Conservation (phyloP, 2,113 vertebrate species). For the Neolamprologus sp. region DNA sequence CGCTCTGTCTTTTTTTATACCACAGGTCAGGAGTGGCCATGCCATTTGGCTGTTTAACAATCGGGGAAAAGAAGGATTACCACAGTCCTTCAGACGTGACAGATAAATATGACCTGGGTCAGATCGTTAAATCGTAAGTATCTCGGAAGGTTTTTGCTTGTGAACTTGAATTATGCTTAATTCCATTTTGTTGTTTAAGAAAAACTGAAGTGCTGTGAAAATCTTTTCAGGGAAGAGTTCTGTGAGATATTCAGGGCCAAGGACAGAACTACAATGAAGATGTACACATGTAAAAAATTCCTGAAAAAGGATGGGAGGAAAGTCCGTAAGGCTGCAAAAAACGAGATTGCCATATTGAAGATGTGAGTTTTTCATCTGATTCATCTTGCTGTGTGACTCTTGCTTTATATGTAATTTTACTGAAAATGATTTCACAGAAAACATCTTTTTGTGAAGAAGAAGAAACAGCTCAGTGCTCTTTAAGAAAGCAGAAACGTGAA, state of each 20-base stretch:
- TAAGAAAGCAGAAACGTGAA: neutral
- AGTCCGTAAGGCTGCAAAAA: slow-evolving; percentile 95
- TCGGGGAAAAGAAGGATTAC: slow-evolving; percentile 98
- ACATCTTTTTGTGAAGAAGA: neutral
- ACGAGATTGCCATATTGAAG: slow-evolving; percentile 95
- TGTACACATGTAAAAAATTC: slow-evolving; percentile 98
- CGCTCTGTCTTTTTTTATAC: neutral
- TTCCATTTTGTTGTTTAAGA: neutral
- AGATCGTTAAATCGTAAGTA: slow-evolving; percentile 98
- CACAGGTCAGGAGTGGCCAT: slow-evolving; percentile 82
- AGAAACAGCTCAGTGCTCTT: neutral
- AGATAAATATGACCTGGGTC: slow-evolving; percentile 98
- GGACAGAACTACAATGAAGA: slow-evolving; percentile 89
- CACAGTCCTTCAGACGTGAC: slow-evolving; percentile 94
- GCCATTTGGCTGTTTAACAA: slow-evolving; percentile 97
- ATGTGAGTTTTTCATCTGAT: slow-evolving; percentile 78
- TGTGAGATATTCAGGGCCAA: slow-evolving; percentile 98
- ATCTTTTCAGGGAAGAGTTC: slow-evolving; percentile 89
- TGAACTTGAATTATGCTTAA: neutral
- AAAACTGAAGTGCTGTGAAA: neutral
- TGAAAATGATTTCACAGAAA: neutral
- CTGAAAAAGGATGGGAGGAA: slow-evolving; percentile 95
- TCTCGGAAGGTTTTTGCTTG: neutral
- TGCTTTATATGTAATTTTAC: neutral
- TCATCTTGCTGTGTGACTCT: neutral